Evolutionary conservation across 2,888 invertebrate genomes (phyloP).

Genomic region (Chloromyia formosa): DNA sequence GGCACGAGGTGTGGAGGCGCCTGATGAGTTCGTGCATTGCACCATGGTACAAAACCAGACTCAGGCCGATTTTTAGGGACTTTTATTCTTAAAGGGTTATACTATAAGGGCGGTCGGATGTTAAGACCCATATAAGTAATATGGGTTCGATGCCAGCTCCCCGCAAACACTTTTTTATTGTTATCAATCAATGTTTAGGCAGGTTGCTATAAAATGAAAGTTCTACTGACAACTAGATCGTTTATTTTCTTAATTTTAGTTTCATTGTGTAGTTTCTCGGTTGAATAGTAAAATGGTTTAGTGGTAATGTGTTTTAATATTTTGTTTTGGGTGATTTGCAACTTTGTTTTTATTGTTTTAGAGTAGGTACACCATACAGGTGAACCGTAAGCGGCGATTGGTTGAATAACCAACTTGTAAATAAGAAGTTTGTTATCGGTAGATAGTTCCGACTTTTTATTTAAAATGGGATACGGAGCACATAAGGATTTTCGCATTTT

Average conservation of each 20-base stretch:
- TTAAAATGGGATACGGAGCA: neutral
- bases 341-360: neutral
- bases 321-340: neutral
- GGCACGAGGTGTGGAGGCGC: no score
- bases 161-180: no score
- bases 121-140: no score
- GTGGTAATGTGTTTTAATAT: neutral
- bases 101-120: no score
- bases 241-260: neutral
- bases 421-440: neutral
- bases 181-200: no score
- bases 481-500: neutral
- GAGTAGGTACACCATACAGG: neutral
- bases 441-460: neutral
- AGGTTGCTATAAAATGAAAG: neutral
- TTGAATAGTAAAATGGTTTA: slow-evolving; percentile 15
- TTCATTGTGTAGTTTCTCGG: neutral
- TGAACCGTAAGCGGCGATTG: neutral
- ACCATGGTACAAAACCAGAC: no score
- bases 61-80: no score
- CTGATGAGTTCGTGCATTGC: no score
- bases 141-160: no score
- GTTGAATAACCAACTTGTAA: neutral
- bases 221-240: neutral
- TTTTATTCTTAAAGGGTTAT: no score